Conservation (phyloP, 2,888 invertebrate genomes). For the Carabus problematicus region DNA sequence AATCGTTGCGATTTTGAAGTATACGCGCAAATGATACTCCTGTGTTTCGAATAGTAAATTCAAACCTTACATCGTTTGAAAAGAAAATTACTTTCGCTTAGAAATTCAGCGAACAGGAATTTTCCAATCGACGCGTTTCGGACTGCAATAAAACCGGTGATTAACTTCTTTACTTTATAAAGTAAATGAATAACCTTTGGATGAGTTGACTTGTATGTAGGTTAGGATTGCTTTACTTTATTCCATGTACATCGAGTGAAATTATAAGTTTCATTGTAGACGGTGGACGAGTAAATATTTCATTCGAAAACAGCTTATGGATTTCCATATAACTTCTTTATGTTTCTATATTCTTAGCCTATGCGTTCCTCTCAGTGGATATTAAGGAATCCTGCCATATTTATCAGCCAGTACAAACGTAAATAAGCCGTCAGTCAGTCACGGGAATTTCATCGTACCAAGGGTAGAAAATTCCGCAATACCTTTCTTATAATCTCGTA, state of each 20-base stretch:
- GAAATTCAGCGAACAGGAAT: conserved; percentile 33
- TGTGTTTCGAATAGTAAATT: too few species aligned
- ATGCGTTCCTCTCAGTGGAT: neutral
- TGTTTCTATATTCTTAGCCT: too few species aligned
- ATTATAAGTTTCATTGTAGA: too few species aligned
- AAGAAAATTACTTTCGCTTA: conserved; percentile 35
- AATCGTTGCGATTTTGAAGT: conserved; percentile 24
- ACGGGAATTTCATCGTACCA: conserved; percentile 30
- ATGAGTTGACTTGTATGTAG: neutral
- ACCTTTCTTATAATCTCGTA: conserved; percentile 3
- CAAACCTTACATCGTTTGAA: conserved; percentile 22
- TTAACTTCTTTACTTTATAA: conserved; percentile 30
- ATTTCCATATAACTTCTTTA: too few species aligned
- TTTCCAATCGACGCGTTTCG: conserved; percentile 34
- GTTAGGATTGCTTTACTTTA: too few species aligned
- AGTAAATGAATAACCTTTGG: conserved; percentile 15
- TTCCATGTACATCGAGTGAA: too few species aligned
- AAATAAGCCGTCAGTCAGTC: conserved; percentile 16
- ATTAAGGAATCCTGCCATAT: conserved; percentile 12
- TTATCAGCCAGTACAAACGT: conserved; percentile 14
- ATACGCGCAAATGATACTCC: too few species aligned
- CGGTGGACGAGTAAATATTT: too few species aligned
- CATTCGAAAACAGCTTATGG: too few species aligned
- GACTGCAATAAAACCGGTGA: conserved; percentile 32
- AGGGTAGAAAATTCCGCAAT: conserved; percentile 12